These are phyloP conservation scores for Centropus unirufus DNA, from an alignment of 2,113 vertebrate species.

Conservation along the genomic window DNA sequence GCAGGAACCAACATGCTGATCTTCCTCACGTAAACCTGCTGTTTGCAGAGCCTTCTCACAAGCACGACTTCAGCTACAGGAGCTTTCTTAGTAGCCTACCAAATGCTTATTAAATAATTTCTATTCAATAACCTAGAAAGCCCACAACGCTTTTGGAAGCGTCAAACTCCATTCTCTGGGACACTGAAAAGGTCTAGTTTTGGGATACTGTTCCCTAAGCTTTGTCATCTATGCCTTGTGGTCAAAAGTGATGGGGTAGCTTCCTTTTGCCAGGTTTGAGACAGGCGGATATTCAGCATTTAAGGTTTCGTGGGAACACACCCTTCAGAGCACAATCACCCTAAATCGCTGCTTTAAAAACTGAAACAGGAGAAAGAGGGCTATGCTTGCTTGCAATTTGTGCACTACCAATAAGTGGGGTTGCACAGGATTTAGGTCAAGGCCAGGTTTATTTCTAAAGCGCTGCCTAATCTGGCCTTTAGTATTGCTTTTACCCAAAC, in stretches of 20 bases:
- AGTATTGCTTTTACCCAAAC: not conserved
- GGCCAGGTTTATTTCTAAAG: not conserved
- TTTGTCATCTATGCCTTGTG: not conserved
- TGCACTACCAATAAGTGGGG: not conserved
- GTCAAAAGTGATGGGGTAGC: not conserved
- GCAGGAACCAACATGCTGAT: not conserved
- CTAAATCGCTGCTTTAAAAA: not conserved
- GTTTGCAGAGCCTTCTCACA: not conserved
- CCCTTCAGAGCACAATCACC: not conserved
- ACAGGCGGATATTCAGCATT: not conserved
- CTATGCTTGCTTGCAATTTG: not conserved
- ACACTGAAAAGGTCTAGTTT: accelerated
- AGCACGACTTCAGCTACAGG: accelerated
- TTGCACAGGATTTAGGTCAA: not conserved
- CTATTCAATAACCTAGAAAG: not conserved
- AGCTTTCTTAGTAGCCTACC: not conserved
- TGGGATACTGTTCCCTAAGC: not conserved
- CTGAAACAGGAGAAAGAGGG: not conserved
- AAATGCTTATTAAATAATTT: not conserved
- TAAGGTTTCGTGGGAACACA: not conserved
- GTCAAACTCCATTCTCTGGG: not conserved
- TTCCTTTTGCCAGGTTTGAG: not conserved
- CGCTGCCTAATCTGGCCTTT: not conserved
- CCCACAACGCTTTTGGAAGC: not conserved
- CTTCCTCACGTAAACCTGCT: not conserved